Evolutionary conservation across 2,888 invertebrate species (phyloP).

Genomic region (Agriotes lineatus): DNA sequence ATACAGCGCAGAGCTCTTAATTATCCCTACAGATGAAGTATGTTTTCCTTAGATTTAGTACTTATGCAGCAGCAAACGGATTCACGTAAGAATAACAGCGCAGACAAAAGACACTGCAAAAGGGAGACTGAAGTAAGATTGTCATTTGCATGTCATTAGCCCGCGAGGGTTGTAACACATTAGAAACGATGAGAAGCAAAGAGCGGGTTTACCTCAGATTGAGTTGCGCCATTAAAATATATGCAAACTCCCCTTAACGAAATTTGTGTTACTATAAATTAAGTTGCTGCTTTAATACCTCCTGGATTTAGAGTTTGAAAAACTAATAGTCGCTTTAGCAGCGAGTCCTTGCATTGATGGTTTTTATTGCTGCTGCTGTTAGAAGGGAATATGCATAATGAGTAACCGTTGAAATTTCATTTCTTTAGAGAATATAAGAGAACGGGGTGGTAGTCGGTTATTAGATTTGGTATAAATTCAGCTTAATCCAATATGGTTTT

Average conservation of each 20-base stretch:
- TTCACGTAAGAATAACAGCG: conserved; percentile 34
- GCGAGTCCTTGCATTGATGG: no score
- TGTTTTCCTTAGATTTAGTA: conserved; percentile 34
- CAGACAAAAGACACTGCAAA: conserved; percentile 30
- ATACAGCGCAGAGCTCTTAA: conserved; percentile 17
- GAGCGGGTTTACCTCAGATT: conserved; percentile 38
- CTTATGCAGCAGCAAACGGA: conserved; percentile 25
- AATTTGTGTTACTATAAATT: conserved; percentile 48
- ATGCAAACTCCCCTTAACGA: conserved; percentile 47
- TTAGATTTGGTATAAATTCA: no score
- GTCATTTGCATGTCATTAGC: conserved; percentile 49
- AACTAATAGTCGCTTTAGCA: no score
- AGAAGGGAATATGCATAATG: no score
- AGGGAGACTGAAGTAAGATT: conserved; percentile 38
- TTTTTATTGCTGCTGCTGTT: no score
- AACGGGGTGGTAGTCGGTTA: no score
- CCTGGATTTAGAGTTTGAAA: background rate
- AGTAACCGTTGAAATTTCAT: no score
- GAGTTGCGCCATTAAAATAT: conserved; percentile 46
- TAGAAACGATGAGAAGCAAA: conserved; percentile 31
- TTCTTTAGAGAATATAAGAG: no score
- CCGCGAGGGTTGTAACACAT: conserved; percentile 32
- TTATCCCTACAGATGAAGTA: conserved; percentile 29
- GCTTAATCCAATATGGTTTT: no score
- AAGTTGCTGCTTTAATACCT: conserved; percentile 27